A percentile compares a stretch with the other conserved stretches of the same genome.
Conservation (phyloP, 2,113 vertebrate species). For the Halichoerus grypus region DNA sequence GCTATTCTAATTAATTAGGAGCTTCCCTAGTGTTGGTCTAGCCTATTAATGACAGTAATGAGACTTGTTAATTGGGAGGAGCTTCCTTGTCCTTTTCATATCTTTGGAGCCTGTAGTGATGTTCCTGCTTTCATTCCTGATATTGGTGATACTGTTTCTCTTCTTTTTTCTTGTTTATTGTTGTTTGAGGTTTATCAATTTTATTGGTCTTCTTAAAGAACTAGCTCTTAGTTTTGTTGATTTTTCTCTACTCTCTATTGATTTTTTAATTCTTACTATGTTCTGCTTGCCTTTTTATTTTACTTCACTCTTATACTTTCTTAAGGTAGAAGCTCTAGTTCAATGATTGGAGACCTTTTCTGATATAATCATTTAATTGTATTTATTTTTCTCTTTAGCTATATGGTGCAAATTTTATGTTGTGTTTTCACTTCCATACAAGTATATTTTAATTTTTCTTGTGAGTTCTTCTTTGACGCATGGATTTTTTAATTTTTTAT, state of each 20-base stretch:
- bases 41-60: background rate
- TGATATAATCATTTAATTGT: too few relatives aligned
- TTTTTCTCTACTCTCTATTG: background rate
- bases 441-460: too few relatives aligned
- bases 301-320: background rate
- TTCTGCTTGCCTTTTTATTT: background rate
- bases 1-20: background rate
- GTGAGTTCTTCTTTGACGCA: too few relatives aligned
- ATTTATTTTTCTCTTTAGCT: too few relatives aligned
- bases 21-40: background rate
- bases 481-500: too few relatives aligned
- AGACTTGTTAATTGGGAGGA: background rate
- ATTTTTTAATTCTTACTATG: background rate
- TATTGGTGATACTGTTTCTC: background rate
- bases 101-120: background rate
- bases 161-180: background rate
- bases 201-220: too few relatives aligned
- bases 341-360: too few relatives aligned
- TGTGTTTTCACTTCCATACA: too few relatives aligned
- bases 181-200: background rate
- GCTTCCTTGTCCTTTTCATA: background rate
- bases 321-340: background rate
- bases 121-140: background rate
- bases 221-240: background rate
- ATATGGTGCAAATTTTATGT: too few relatives aligned